Evolutionary conservation across 1,140 invertebrate species (phyloP), one percentile per base, ranked within the genome.

Genomic region (Portunus trituberculatus): DNA sequence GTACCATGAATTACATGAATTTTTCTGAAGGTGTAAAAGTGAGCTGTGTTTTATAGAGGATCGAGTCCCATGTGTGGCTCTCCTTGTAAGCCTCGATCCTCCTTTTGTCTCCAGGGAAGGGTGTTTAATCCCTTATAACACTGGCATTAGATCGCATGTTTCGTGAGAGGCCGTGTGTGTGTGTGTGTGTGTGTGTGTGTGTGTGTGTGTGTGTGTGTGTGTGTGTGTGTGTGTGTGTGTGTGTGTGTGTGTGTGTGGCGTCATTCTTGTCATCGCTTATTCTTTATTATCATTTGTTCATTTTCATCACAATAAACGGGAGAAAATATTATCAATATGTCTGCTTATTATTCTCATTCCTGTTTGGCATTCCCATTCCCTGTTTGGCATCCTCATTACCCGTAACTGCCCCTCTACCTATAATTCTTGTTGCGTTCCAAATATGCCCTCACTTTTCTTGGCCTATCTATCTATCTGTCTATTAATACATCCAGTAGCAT

Each of bases 121-220:
- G 67, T 7, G n/a, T 76, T 76, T 25, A 20, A n/a, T n/a, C 67
- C 67, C 67, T 76, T 76, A 76, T 76, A n/a, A 76, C 67, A 76
- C n/a, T 20, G 67, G 67, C 67, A 76, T 76, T 76, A 76, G 4
- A 76, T 20, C n/a, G 6, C 20, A 76, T 25, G 67, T 76, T n/a
- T 76, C 67, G 67, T 76, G 1, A 7, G 6, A 20, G 67, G 12
- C 20, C n/a, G 20, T n/a, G 67, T 16, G 67, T 76, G 7, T 76
- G 67, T 76, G 59, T 76, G 59, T 90, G 88, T 90, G 88, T 45
- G 88, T 90, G 88, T 90, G 88, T 90, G 32, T 90, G 88, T 90
- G 88, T 90, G 88, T 91, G 45, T 48, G 45, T 91, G 20, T 52
- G 89, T 48, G 89, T 91, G 39, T 28, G 67, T n/a, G 20, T 76